These are phyloP conservation scores for Halocaridina rubra DNA, from an alignment of 2,888 invertebrate genomes.

Conservation along the genomic window DNA sequence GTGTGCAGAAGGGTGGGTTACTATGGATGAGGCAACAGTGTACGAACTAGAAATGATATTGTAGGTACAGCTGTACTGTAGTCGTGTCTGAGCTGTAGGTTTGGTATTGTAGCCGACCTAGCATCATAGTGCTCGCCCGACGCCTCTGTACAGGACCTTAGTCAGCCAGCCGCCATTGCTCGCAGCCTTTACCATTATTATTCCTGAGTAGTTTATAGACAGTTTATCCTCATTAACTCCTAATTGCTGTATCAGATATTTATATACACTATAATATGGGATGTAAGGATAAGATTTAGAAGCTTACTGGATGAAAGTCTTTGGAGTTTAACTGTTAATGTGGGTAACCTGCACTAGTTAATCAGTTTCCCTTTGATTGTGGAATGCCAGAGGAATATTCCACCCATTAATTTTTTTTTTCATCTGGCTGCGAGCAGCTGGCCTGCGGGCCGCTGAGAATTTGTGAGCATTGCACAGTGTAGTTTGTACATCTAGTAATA, in stretches of 20 bases:
- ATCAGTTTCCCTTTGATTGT: neutral
- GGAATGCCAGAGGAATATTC: constrained; percentile 12
- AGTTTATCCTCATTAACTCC: constrained; percentile 32
- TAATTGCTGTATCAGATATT: too few relatives aligned
- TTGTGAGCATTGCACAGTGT: constrained; percentile 57
- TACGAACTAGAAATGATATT: constrained; percentile 34
- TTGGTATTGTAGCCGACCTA: constrained; percentile 56
- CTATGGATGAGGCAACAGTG: neutral
- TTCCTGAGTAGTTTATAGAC: too few relatives aligned
- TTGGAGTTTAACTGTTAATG: constrained; percentile 1
- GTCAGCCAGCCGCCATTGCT: constrained; percentile 37
- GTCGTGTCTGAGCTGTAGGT: constrained; percentile 59
- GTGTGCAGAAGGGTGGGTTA: neutral
- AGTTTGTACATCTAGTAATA: constrained; percentile 59
- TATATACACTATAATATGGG: too few relatives aligned
- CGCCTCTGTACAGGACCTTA: constrained; percentile 60
- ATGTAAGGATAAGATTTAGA: too few relatives aligned
- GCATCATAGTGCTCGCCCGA: constrained; percentile 57
- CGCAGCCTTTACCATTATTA: constrained; percentile 23
- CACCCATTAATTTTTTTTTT: constrained; percentile 21
- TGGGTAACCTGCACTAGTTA: constrained; percentile 14
- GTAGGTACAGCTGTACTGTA: constrained; percentile 58
- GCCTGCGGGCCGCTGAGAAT: constrained; percentile 39
- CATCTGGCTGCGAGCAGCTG: constrained; percentile 25
- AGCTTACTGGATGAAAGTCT: too few relatives aligned